Evolutionary conservation across 2,113 vertebrate species (phyloP).

Genomic region (Calonectris borealis): DNA sequence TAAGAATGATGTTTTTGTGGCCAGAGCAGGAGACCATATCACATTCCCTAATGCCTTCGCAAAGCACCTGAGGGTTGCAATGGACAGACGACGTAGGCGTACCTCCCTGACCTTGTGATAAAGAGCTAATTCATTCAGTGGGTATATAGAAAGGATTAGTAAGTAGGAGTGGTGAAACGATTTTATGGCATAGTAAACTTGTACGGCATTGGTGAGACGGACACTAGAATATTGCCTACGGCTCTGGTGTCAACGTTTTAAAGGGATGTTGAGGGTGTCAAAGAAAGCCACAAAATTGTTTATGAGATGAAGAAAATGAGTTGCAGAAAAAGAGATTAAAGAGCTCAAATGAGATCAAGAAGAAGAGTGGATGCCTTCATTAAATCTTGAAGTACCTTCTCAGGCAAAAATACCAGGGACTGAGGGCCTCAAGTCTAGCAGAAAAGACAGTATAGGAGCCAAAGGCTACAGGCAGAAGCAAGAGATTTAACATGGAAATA

Average conservation of each 20-base stretch:
- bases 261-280: background rate
- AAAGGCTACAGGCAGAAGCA: slow-evolving; percentile 41
- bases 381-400: slow-evolving; percentile 8
- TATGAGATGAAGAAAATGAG: background rate
- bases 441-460: background rate
- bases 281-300: background rate
- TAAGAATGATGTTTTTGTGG: background rate
- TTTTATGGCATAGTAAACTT: background rate
- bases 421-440: background rate
- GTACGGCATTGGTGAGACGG: background rate
- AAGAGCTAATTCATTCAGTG: slow-evolving; percentile 4
- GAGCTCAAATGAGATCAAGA: background rate
- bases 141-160: background rate
- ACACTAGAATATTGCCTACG: background rate
- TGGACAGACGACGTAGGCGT: background rate
- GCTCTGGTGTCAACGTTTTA: background rate
- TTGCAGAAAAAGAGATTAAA: background rate
- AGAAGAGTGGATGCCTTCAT: slow-evolving; percentile 26
- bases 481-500: slow-evolving; percentile 24
- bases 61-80: background rate
- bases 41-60: background rate
- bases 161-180: background rate
- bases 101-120: background rate
- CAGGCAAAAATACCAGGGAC: background rate
- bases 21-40: background rate